These are phyloP conservation scores for Tetropium fuscum DNA, from an alignment of 2,888 invertebrate species.

Conservation along the genomic window DNA sequence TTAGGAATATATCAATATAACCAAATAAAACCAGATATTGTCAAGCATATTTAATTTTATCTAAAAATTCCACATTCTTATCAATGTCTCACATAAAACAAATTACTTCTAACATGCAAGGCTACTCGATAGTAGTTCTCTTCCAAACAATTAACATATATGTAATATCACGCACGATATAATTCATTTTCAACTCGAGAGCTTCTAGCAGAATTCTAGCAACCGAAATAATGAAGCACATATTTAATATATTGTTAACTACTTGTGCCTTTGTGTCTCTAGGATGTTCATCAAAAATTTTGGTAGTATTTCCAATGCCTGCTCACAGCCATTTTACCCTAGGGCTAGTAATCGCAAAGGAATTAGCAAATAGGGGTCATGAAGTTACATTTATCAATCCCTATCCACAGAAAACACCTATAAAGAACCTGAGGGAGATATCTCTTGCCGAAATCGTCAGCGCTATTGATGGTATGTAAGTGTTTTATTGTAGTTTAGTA, in stretches of 20 bases:
- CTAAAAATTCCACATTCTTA: too few relatives aligned
- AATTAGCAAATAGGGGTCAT: constrained; percentile 62
- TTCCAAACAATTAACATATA: too few relatives aligned
- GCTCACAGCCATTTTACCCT: constrained; percentile 54
- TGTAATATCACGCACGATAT: too few relatives aligned
- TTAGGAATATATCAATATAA: too few relatives aligned
- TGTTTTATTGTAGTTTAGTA: neutral
- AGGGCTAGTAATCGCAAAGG: constrained; percentile 50
- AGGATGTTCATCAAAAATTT: constrained; percentile 41
- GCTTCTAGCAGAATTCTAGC: too few relatives aligned
- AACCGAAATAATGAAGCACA: neutral
- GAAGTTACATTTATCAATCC: constrained; percentile 61
- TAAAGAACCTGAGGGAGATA: constrained; percentile 62
- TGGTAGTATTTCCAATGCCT: constrained; percentile 52
- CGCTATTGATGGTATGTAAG: constrained; percentile 34
- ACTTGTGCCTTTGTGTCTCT: neutral
- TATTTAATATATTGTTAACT: neutral
- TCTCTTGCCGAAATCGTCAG: constrained; percentile 33
- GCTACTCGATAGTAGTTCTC: too few relatives aligned
- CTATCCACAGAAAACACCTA: constrained; percentile 58
- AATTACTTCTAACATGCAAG: too few relatives aligned
- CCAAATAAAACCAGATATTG: too few relatives aligned
- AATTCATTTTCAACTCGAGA: too few relatives aligned
- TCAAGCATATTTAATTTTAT: too few relatives aligned
- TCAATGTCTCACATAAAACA: too few relatives aligned